Percentiles rank a stretch among this genome's conserved stretches.
phyloP scores from a whole-genome alignment of 2,797 vertebrate genomes.

The Pogoniulus pusillus region DNA sequence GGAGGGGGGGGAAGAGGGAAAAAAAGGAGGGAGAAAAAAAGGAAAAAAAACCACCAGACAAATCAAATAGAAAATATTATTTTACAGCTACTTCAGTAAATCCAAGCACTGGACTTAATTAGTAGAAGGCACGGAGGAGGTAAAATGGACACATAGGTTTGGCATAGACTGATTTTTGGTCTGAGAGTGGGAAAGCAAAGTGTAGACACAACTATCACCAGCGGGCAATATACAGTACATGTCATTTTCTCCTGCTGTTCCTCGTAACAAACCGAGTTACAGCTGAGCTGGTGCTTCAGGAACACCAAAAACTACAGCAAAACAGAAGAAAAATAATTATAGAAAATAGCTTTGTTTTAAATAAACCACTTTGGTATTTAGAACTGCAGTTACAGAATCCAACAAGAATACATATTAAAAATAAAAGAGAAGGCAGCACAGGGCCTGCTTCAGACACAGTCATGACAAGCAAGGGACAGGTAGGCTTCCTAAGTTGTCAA shows the following conservation, averaged over 20 bases:
- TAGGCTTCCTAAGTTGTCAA: conserved; percentile 75
- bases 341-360: not conserved
- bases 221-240: conserved; percentile 69
- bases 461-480: conserved; percentile 78
- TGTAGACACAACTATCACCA: conserved; percentile 60
- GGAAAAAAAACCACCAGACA: not conserved
- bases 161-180: conserved; percentile 54
- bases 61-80: conserved; percentile 44
- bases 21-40: too few species aligned
- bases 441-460: conserved; percentile 78
- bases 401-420: conserved; percentile 75
- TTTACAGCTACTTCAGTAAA: conserved; percentile 56
- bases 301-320: conserved; percentile 77
- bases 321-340: conserved; percentile 73
- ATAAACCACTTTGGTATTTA: conserved; percentile 59
- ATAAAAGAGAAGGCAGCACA: conserved; percentile 62
- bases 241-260: conserved; percentile 68
- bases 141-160: conserved; percentile 19
- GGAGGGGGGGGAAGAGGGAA: too few species aligned
- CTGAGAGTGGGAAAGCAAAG: conserved; percentile 38
- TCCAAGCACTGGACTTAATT: conserved; percentile 46
- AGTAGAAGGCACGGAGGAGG: conserved; percentile 31
- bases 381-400: conserved; percentile 74
- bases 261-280: conserved; percentile 77
- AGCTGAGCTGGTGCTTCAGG: conserved; percentile 73